A percentile compares a stretch with the other conserved stretches of the same genome.
These are phyloP conservation scores for Sebastes iracundus DNA, from an alignment of 2,797 vertebrate species.

Conservation along the genomic window DNA sequence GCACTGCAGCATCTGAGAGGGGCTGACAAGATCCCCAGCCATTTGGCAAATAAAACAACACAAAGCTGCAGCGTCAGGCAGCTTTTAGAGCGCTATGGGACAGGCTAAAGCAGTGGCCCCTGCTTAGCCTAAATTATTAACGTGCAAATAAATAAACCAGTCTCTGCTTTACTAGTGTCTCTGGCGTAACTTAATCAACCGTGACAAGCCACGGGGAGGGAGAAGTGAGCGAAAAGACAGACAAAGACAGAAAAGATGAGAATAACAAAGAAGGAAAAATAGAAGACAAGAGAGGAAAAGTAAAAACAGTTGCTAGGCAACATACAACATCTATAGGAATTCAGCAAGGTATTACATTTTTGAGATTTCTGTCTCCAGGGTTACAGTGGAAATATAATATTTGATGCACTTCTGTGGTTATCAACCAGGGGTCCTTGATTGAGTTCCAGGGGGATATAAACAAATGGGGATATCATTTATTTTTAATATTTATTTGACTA, in stretches of 20 bases:
- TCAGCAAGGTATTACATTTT: constrained; percentile 80
- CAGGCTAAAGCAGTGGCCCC: constrained; percentile 57
- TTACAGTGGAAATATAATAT: constrained; percentile 78
- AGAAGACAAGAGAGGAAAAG: constrained; percentile 53
- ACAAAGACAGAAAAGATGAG: constrained; percentile 65
- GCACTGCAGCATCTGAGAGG: constrained; percentile 29
- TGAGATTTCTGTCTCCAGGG: constrained; percentile 82
- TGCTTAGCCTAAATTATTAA: constrained; percentile 82
- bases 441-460: no score
- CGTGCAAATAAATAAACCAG: constrained; percentile 81
- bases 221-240: constrained; percentile 52
- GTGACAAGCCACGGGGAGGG: constrained; percentile 67
- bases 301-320: constrained; percentile 87
- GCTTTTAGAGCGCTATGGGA: constrained; percentile 58
- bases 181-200: constrained; percentile 80
- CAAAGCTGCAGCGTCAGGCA: constrained; percentile 60
- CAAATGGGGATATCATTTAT: no score
- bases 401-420: constrained; percentile 53
- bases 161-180: constrained; percentile 71
- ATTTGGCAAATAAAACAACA: constrained; percentile 56
- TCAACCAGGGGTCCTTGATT: no score
- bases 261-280: constrained; percentile 54
- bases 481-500: no score
- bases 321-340: constrained; percentile 86
- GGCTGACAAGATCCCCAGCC: constrained; percentile 46